Percentiles rank a stretch among this genome's conserved stretches.
phyloP scores from a whole-genome alignment of 2,888 invertebrate genomes.

The Acleris holmiana region DNA sequence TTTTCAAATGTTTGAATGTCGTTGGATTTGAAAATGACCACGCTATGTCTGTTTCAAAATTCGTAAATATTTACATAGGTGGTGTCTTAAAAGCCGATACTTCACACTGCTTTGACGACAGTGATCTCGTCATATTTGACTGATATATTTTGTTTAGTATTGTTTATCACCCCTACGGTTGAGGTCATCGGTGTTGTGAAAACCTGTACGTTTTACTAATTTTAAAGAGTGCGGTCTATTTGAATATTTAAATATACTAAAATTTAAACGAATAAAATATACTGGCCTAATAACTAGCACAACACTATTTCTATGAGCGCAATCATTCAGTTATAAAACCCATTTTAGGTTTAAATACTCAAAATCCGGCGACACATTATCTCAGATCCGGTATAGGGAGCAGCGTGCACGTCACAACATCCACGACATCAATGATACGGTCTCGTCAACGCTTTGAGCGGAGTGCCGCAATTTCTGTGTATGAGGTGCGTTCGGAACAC shows the following conservation, averaged over 20 bases:
- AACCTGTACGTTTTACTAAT: too few relatives aligned
- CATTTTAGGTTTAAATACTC: not conserved
- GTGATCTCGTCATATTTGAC: too few relatives aligned
- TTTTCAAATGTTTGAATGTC: slow-evolving; percentile 50
- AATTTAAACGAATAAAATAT: too few relatives aligned
- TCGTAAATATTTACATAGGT: not conserved
- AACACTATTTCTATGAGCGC: not conserved
- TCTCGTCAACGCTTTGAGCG: slow-evolving; percentile 72
- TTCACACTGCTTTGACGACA: too few relatives aligned
- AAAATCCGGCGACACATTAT: slow-evolving; percentile 26
- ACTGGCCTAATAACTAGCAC: too few relatives aligned
- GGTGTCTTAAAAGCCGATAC: not conserved
- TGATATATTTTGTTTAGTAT: too few relatives aligned
- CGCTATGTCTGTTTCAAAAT: not conserved
- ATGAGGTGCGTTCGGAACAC: slow-evolving; percentile 52
- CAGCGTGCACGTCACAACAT: slow-evolving; percentile 44
- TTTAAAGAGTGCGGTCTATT: too few relatives aligned
- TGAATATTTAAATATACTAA: too few relatives aligned
- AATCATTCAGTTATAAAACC: not conserved
- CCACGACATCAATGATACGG: slow-evolving; percentile 70
- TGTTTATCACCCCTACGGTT: too few relatives aligned
- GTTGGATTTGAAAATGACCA: slow-evolving; percentile 7
- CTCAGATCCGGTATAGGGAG: slow-evolving; percentile 18
- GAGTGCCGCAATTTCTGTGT: slow-evolving; percentile 71
- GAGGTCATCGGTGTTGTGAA: too few relatives aligned